phyloP scores from a whole-genome alignment of 2,797 vertebrate genomes.

The Myripristis murdjan region DNA sequence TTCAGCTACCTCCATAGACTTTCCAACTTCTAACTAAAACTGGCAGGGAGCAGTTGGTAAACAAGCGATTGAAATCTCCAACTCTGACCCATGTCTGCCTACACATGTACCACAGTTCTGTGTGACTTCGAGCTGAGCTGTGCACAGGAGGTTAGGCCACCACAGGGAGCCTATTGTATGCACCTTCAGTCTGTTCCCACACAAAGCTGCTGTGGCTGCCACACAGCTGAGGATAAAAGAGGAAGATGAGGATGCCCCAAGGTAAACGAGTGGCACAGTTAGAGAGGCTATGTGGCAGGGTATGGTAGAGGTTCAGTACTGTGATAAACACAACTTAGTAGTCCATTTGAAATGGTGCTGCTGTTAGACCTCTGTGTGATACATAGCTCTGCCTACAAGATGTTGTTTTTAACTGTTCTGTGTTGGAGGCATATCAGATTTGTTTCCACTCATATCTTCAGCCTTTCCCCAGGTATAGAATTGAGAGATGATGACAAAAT shows the following conservation, averaged over 20 bases:
- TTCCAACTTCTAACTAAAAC: constrained; percentile 13
- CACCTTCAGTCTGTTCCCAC: constrained; percentile 67
- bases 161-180: constrained; percentile 47
- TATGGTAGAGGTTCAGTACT: constrained; percentile 16
- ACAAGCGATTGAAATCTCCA: constrained; percentile 43
- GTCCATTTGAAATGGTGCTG: constrained; percentile 22
- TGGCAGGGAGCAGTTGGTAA: constrained; percentile 41
- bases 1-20: constrained; percentile 32
- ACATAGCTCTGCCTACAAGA: not conserved
- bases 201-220: constrained; percentile 43
- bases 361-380: not conserved
- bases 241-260: constrained; percentile 32
- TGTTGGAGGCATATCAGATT: not conserved
- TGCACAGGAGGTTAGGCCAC: constrained; percentile 37
- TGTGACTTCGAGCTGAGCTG: constrained; percentile 42
- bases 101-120: constrained; percentile 45
- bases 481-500: constrained; percentile 2
- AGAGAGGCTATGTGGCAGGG: constrained; percentile 9
- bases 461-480: constrained; percentile 1
- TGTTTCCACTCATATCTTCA: not conserved
- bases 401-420: constrained; percentile 1
- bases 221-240: constrained; percentile 44
- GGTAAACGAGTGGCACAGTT: constrained; percentile 36
- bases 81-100: constrained; percentile 50
- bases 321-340: constrained; percentile 32